Evolutionary conservation across 2,888 invertebrate genomes (phyloP).

Genomic region (Acronicta aceris): DNA sequence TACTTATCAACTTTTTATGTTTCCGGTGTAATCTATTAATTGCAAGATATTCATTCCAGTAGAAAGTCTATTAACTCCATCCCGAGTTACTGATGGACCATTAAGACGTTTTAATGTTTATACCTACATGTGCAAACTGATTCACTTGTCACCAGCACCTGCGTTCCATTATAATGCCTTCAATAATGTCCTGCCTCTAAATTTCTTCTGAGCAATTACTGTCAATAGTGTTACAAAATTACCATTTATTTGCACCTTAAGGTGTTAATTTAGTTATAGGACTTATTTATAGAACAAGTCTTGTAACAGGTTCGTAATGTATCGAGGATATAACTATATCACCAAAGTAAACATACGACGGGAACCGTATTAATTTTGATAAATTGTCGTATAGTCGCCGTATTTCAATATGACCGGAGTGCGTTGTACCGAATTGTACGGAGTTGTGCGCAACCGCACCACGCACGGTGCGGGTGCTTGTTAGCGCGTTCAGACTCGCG

Average conservation of each 20-base stretch:
- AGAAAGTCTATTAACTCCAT: slow-evolving; percentile 26
- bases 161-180: slow-evolving; percentile 58
- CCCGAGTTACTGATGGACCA: slow-evolving; percentile 16
- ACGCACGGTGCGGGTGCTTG: slow-evolving; percentile 57
- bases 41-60: neutral
- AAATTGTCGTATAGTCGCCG: slow-evolving; percentile 64
- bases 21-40: slow-evolving; percentile 11
- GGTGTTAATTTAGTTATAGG: slow-evolving; percentile 76
- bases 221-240: slow-evolving; percentile 67
- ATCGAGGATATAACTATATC: slow-evolving; percentile 64
- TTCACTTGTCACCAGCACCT: slow-evolving; percentile 63
- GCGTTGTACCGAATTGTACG: slow-evolving; percentile 33
- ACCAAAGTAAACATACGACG: slow-evolving; percentile 64
- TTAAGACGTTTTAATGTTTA: slow-evolving; percentile 33
- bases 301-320: slow-evolving; percentile 66
- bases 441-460: slow-evolving; percentile 31
- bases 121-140: slow-evolving; percentile 46
- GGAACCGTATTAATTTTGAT: slow-evolving; percentile 67
- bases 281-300: slow-evolving; percentile 70
- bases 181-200: slow-evolving; percentile 58
- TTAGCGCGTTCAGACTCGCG: slow-evolving; percentile 62
- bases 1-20: slow-evolving; percentile 6
- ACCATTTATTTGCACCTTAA: slow-evolving; percentile 69
- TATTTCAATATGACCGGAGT: slow-evolving; percentile 66
- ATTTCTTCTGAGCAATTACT: slow-evolving; percentile 69